Conservation (phyloP, 2,113 vertebrate species). For the Myrmecobius fasciatus region DNA sequence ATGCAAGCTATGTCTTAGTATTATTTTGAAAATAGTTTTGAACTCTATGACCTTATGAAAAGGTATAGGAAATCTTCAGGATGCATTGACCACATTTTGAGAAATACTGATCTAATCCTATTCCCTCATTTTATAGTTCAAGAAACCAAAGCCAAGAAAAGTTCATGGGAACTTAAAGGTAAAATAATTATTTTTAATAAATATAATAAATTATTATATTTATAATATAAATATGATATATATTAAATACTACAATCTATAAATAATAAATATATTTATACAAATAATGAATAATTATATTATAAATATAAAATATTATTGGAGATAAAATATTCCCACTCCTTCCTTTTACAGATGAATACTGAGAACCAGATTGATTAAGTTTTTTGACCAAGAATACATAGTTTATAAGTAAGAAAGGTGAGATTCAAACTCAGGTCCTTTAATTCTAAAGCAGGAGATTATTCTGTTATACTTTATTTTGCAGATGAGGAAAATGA, state of each 20-base stretch:
- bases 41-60: background rate
- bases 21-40: background rate
- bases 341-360: background rate
- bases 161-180: background rate
- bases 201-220: too few relatives aligned
- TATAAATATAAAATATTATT: too few relatives aligned
- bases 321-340: background rate
- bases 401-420: background rate
- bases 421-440: background rate
- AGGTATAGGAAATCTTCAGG: background rate
- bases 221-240: too few relatives aligned
- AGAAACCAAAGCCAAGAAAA: background rate
- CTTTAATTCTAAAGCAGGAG: background rate
- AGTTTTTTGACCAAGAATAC: background rate
- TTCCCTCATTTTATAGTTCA: background rate
- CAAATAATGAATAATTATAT: too few relatives aligned
- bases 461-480: background rate
- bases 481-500: background rate
- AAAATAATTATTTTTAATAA: background rate
- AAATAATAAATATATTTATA: too few relatives aligned
- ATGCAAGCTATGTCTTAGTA: background rate
- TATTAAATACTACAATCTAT: too few relatives aligned
- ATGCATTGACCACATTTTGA: background rate
- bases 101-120: background rate
- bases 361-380: background rate